Base-by-base conservation (phyloP, 2,797 vertebrate genomes). In the Clarias fuscus region DNA sequence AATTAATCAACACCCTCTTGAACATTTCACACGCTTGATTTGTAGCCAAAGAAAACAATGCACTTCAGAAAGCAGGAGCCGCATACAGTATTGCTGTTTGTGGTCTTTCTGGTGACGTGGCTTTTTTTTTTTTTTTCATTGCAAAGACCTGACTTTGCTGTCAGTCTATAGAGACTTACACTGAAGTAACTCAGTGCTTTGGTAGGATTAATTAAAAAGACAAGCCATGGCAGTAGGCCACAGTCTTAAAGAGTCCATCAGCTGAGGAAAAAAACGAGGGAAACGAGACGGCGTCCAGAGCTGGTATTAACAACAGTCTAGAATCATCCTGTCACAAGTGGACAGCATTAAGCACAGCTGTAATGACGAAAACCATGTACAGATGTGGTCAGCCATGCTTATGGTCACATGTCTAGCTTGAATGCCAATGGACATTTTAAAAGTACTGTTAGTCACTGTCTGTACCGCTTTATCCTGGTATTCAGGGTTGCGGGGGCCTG, bases 151-250 rank as follows among this genome's bases (percentile, higher is more conserved):
- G 59, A 71, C 53, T 87, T 40, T 33, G 84, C 73, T 85, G 79
- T 85, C 79, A 72, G 53, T 61, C 81, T 75, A 71, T n/a, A 37
- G 59, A 71, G 79, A 89, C 83, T 64, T 72, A 81, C 33, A 80
- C 79, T 64, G 83, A 84, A 84, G 70, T 56, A 22, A 67, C 71
- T 76, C 18, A 43, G 59, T 3, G 48, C 84, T 84, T 85, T 85
- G 43, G 78, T 37, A 70, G 83, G 76, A 84, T 88, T 86, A 88
- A 88, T 90, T 87, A 88, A 82, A 75, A 64, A 72, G 85, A 86
- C 62, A 67, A 77, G 84, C 80, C 65, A 71, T 81, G 79, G 84
- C 24, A 61, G 75, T 84, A 73, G 43, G 75, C 73, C 84, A 86
- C 84, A 83, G 87, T 79, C 14, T 37, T 76, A 40, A 33, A 75